Evolutionary conservation across 2,888 invertebrate species (phyloP).

Genomic region (Patella pellucida): DNA sequence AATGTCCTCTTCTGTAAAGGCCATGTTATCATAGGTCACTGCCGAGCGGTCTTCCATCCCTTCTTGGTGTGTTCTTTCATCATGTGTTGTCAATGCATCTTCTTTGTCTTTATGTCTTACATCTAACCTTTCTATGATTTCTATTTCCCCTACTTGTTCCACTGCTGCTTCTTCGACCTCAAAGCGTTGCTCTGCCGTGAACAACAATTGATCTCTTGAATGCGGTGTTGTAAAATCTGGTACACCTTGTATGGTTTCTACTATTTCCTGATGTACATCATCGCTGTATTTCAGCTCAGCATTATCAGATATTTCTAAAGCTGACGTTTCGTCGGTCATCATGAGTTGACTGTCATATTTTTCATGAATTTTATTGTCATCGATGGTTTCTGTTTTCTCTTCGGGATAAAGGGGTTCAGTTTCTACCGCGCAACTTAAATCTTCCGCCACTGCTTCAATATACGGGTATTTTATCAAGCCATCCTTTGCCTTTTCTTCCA

Average conservation of each 20-base stretch:
- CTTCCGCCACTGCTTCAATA: conserved; percentile 31
- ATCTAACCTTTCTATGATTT: conserved; percentile 33
- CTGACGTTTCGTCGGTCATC: no score
- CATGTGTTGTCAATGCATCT: conserved; percentile 33
- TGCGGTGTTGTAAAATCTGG: conserved; percentile 5
- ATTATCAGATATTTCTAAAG: background rate
- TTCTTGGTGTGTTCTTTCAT: conserved; percentile 32
- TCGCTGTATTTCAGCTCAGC: conserved; percentile 10
- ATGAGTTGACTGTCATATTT: no score
- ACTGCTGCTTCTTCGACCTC: conserved; percentile 33
- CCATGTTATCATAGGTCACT: conserved; percentile 30
- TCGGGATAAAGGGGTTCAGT: no score
- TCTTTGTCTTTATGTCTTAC: conserved; percentile 40
- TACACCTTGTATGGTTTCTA: conserved; percentile 11
- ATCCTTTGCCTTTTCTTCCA: conserved; percentile 20
- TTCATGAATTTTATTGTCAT: no score
- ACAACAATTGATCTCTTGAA: background rate
- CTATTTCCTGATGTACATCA: conserved; percentile 15
- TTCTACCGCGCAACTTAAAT: background rate
- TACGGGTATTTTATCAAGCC: background rate
- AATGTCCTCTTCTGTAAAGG: conserved; percentile 34
- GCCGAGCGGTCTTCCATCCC: conserved; percentile 28
- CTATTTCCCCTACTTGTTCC: conserved; percentile 35
- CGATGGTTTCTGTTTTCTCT: no score
- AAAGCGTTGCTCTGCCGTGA: conserved; percentile 2